A percentile compares a stretch with the other conserved stretches of the same genome.
Conservation (phyloP, 2,797 vertebrate genomes). For the Danionella dracula region DNA sequence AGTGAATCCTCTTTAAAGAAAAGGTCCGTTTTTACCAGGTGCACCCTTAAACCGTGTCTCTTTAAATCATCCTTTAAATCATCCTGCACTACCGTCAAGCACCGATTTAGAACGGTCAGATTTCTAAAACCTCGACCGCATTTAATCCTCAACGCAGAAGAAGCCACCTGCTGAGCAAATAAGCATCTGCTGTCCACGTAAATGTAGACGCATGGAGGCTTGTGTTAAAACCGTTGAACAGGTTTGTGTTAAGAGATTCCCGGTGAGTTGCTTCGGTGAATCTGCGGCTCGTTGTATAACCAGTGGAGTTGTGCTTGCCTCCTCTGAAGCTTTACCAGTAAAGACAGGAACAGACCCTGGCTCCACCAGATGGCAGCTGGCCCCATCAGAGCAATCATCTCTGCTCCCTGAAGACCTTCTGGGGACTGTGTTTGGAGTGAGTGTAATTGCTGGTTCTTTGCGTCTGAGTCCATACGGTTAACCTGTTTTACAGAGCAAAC, state of each 20-base stretch:
- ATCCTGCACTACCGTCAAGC: too few relatives aligned
- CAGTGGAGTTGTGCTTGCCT: too few relatives aligned
- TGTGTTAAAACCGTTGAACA: conserved; percentile 3
- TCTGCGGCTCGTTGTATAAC: background rate
- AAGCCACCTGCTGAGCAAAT: conserved; percentile 29
- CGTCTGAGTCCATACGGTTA: too few relatives aligned
- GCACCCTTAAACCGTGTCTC: too few relatives aligned
- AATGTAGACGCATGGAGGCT: conserved; percentile 1
- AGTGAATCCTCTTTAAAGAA: too few relatives aligned
- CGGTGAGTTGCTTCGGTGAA: background rate
- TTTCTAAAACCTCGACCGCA: background rate
- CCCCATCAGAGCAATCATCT: background rate
- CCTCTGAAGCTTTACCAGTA: too few relatives aligned
- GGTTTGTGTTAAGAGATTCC: background rate
- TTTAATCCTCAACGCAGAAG: background rate
- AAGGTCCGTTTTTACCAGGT: too few relatives aligned
- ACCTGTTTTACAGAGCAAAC: too few relatives aligned
- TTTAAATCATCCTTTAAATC: too few relatives aligned
- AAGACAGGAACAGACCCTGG: too few relatives aligned
- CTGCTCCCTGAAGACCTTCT: background rate
- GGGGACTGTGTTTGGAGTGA: background rate
- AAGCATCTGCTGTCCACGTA: conserved; percentile 1
- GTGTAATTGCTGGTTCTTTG: background rate
- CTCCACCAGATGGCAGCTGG: background rate
- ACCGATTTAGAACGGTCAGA: background rate